These are phyloP conservation scores for Amphibalanus amphitrite DNA, from an alignment of 1,140 invertebrate genomes.

Conservation along the genomic window DNA sequence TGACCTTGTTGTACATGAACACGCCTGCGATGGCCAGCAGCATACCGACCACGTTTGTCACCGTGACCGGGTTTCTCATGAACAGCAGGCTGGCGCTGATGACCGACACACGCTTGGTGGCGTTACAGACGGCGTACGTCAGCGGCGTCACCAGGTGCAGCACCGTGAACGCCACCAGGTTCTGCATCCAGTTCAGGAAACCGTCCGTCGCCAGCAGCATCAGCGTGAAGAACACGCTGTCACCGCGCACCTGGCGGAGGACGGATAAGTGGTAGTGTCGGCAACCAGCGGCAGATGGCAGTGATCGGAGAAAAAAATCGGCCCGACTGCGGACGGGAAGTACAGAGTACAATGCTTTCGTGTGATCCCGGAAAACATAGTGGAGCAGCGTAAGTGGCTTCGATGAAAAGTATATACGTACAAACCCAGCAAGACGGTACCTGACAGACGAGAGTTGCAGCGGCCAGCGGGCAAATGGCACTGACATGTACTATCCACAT, in stretches of 20 bases:
- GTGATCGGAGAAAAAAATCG: constrained; percentile 7
- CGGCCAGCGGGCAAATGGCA: no score
- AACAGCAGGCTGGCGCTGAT: constrained; percentile 75
- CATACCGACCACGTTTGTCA: constrained; percentile 79
- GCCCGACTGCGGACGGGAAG: constrained; percentile 20
- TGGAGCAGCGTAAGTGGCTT: no score
- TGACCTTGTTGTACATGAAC: constrained; percentile 54
- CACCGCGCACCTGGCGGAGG: no score
- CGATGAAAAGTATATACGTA: no score
- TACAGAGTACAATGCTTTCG: no score
- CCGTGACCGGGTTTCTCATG: constrained; percentile 79
- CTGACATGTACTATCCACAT: no score
- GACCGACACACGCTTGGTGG: constrained; percentile 86
- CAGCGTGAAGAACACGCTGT: no score
- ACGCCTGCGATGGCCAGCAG: constrained; percentile 74
- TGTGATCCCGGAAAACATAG: no score
- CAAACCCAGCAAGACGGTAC: no score
- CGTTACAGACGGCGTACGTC: constrained; percentile 87
- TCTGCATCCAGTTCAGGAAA: constrained; percentile 81
- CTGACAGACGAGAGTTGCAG: no score
- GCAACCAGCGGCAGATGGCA: no score
- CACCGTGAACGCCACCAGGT: constrained; percentile 84
- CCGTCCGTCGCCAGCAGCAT: constrained; percentile 59
- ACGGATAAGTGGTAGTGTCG: no score
- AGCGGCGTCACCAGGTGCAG: constrained; percentile 69